Evolutionary conservation across 2,888 invertebrate genomes (phyloP), one percentile per base, ranked within the genome.

Genomic region (Yponomeuta plumbellus): DNA sequence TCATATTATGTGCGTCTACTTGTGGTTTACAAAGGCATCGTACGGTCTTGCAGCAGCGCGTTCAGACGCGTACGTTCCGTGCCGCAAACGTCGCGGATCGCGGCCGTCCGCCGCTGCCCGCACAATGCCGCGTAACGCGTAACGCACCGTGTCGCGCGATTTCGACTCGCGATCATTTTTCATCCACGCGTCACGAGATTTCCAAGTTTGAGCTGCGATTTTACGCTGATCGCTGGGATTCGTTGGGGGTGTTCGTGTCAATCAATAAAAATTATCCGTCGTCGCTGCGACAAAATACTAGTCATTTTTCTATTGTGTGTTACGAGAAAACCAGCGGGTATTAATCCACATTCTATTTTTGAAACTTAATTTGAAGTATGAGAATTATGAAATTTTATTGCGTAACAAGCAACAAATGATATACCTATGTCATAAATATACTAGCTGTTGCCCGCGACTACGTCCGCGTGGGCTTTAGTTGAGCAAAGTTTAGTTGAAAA

Each of bases 131-230:
- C 78, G 83, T 88, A 88, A 90, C 84, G 86, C 78, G 83, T 88
- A 88, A 90, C 88, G 84, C 86, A 83, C 83, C 90, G 84, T 88
- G 88, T 87, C 89, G 85, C 81, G 81, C 84, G 86, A 86, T 88
- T 86, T 84, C 76, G 84, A 75, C 85, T 83, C 86, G 85, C 82
- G 84, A 84, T 87, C 84, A 90, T 89, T 89, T 88, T 85, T 89
- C 89, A 88, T 84, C 76, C 75, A 70, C 71, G 68, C 71, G 74
- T 69, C 72, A 70, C 71, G 71, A 68, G 67, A 69, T 72, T 65
- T 21, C 65, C 64, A 68, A 68, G 66, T 68, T 64, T 71, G 72
- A 74, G 73, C 70, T 70, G 76, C 74, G 76, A 83, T 86, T 84
- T 84, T 83, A 87, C 87, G 88, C 81, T 75, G 79, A 85, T 89